Percentiles rank a stretch among this genome's conserved stretches.
These are phyloP conservation scores for Melanotaenia parkinsoni DNA, from an alignment of 2,797 vertebrate genomes.

Conservation along the genomic window DNA sequence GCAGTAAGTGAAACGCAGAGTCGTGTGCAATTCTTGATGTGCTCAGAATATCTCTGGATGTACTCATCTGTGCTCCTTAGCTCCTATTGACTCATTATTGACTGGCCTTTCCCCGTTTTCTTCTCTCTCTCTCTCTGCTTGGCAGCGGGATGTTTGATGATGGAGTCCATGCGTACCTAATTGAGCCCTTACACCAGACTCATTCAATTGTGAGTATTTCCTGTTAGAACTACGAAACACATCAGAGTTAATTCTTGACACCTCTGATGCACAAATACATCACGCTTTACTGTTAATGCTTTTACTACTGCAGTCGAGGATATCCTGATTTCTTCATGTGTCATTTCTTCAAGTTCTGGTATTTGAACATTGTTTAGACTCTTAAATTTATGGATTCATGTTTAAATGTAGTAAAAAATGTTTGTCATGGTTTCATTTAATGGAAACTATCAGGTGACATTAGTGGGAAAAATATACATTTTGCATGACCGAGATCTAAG, in stretches of 20 bases:
- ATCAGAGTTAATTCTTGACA: conserved; percentile 7
- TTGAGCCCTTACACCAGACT: conserved; percentile 89
- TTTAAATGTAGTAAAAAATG: not conserved
- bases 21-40: conserved; percentile 20
- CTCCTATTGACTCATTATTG: conserved; percentile 60
- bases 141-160: conserved; percentile 97
- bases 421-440: not conserved
- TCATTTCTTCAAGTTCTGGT: not conserved
- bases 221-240: conserved; percentile 17
- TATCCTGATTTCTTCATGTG: conserved; percentile 10
- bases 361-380: not conserved
- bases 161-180: conserved; percentile 87
- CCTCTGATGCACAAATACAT: not conserved
- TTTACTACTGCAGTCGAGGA: conserved; percentile 2
- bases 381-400: not conserved
- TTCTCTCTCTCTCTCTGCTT: conserved; percentile 54
- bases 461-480: not conserved
- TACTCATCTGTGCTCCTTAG: conserved; percentile 40
- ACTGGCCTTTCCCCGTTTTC: conserved; percentile 54
- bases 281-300: not conserved
- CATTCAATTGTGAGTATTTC: conserved; percentile 88
- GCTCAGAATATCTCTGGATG: conserved; percentile 55
- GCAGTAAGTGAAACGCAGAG: conserved; percentile 88
- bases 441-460: not conserved
- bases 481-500: not conserved